Conservation (phyloP, 2,797 vertebrate species). For the Holocentrus rufus region DNA sequence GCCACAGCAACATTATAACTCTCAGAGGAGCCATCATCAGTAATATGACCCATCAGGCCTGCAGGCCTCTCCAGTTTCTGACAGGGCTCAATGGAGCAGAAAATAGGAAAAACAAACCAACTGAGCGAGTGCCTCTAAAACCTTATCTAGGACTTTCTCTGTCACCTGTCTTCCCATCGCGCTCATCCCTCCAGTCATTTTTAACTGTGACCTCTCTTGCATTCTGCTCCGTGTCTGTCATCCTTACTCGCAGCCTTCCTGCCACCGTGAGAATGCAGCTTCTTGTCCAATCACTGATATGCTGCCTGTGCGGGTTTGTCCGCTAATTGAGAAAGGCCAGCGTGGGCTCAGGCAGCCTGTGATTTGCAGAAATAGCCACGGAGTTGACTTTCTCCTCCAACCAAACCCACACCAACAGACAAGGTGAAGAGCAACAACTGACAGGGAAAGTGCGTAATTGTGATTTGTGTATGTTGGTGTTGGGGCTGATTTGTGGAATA, state of each 20-base stretch:
- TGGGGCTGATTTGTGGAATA: constrained; percentile 22
- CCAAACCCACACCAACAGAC: constrained; percentile 29
- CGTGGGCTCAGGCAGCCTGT: constrained; percentile 18
- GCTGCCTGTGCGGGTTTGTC: constrained; percentile 51
- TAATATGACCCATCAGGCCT: constrained; percentile 65
- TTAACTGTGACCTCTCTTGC: constrained; percentile 43
- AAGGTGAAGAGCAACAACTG: background rate
- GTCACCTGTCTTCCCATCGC: constrained; percentile 27
- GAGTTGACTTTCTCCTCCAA: constrained; percentile 15
- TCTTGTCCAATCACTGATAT: constrained; percentile 26
- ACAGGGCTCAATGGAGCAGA: constrained; percentile 64
- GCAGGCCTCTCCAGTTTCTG: constrained; percentile 47
- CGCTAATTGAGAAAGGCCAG: constrained; percentile 58
- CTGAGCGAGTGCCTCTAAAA: constrained; percentile 39
- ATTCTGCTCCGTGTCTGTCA: constrained; percentile 4
- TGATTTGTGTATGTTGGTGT: constrained; percentile 25
- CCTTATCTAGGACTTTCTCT: constrained; percentile 21
- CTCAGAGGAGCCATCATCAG: constrained; percentile 48
- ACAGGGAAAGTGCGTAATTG: constrained; percentile 33
- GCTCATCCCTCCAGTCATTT: background rate
- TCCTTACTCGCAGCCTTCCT: constrained; percentile 31
- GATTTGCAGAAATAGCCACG: background rate
- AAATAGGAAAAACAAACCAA: constrained; percentile 71
- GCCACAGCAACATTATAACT: constrained; percentile 39
- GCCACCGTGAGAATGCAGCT: constrained; percentile 3